Conservation (phyloP, 2,113 vertebrate species). For the Barnardius zonarius region DNA sequence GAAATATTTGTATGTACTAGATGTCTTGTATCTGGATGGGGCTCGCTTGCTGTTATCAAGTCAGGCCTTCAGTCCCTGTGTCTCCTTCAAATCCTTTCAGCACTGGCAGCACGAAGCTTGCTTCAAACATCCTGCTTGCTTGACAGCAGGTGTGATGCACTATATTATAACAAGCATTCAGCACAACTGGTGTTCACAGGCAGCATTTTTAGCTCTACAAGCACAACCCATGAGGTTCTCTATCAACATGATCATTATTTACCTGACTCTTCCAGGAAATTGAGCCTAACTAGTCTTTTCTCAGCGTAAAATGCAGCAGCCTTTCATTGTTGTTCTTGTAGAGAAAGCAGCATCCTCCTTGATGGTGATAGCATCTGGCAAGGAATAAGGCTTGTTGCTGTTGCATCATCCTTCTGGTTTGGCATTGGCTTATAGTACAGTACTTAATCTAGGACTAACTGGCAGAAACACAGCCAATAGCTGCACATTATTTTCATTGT, state of each 20-base stretch:
- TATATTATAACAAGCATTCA: constrained; percentile 12
- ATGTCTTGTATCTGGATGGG: not conserved
- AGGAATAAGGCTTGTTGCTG: not conserved
- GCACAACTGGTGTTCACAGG: constrained; percentile 33
- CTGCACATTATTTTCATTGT: not conserved
- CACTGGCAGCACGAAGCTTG: not conserved
- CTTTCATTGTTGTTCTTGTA: not conserved
- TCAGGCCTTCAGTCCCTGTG: not conserved
- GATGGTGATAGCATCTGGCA: not conserved
- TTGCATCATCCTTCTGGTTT: not conserved
- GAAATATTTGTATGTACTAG: constrained; percentile 21
- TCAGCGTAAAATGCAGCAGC: not conserved
- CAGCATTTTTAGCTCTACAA: constrained; percentile 35
- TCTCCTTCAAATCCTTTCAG: constrained; percentile 33
- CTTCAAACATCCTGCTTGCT: constrained; percentile 26
- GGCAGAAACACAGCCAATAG: not conserved
- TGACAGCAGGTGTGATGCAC: constrained; percentile 30
- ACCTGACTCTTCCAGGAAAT: not conserved
- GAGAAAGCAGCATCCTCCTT: not conserved
- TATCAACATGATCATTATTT: constrained; percentile 14
- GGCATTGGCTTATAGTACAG: not conserved
- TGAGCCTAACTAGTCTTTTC: constrained; percentile 14
- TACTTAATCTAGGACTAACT: not conserved
- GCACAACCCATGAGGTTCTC: not conserved
- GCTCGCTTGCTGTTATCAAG: constrained; percentile 31